Evolutionary conservation across 64 coral and sea anemone genomes (phyloP), one percentile per base, ranked within the genome.

Genomic region (Trachythela sp.): DNA sequence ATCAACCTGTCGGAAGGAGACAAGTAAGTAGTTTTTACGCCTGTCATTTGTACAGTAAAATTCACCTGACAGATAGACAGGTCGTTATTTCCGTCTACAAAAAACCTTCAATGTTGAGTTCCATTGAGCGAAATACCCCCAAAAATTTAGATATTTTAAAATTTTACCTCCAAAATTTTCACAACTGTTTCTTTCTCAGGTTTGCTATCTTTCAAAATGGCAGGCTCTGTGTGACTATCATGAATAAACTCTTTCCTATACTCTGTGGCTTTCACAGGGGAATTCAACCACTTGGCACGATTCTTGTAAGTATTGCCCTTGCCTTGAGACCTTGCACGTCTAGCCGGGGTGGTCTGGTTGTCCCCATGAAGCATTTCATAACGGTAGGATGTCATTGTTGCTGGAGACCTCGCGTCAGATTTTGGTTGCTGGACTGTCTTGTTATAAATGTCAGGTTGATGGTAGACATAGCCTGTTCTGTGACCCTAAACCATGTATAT

Each of bases 231-330:
- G 30, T 80, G 75, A 40, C 80, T 88, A 6, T 93, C 89, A 51
- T 95, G 72, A 86, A 91, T 92, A 36, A 95, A 40, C 31, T 95
- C 92, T 77, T 99, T 99, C 54, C 94, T 99, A 71, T 99, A 99
- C 52, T 99, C 96, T 17, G 96, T 99, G 34, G 96, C 92, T 70
- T 99, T 99, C 24, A 99, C 96, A 42, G 96, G 96, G 48, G 93
- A 94, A 51, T 99, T 99, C 14, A 99, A 45, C 96, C 96, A 99
- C 31, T 99, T 99, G 1, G 94, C 93, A 58, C 96, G 87, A 58
- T 99, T 99, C 68, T 93, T 92, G 38, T 99, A 99, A 1, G 96
- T 99, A 45, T 99, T 99, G 30, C 93, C 96, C 71, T 93, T 93
- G n/a, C 96, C 96, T 52, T 91, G 92, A 48, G 96, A 94, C 29